These are phyloP conservation scores for Anabas testudineus DNA, from an alignment of 2,797 vertebrate species.

Conservation along the genomic window DNA sequence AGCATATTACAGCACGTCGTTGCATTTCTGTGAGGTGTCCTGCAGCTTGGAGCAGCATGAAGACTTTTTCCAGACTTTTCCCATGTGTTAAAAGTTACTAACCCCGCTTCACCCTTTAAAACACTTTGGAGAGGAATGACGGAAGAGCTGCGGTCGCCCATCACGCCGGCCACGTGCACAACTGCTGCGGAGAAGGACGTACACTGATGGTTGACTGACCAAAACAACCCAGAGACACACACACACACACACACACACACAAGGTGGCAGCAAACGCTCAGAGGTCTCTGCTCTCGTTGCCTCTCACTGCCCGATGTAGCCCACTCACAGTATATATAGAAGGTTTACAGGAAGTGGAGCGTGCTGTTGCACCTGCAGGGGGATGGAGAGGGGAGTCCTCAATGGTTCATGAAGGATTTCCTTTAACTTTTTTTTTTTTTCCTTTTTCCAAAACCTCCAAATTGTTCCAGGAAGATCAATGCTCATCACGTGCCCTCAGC, in stretches of 20 bases:
- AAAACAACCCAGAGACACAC: slow-evolving; percentile 34
- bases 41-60: slow-evolving; percentile 57
- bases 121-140: slow-evolving; percentile 67
- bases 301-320: slow-evolving; percentile 53
- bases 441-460: slow-evolving; percentile 41
- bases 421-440: not conserved
- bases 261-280: not conserved
- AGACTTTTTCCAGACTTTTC: slow-evolving; percentile 62
- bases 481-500: slow-evolving; percentile 5
- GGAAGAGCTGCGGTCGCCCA: slow-evolving; percentile 51
- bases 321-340: not conserved
- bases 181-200: slow-evolving; percentile 10
- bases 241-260: no score
- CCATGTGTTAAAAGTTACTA: slow-evolving; percentile 2
- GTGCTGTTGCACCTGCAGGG: not conserved
- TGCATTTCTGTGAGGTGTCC: slow-evolving; percentile 24
- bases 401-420: slow-evolving; percentile 81
- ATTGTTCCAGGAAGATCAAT: slow-evolving; percentile 27
- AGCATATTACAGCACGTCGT: slow-evolving; percentile 12
- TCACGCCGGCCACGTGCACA: not conserved
- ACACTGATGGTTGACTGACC: slow-evolving; percentile 38
- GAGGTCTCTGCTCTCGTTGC: slow-evolving; percentile 22
- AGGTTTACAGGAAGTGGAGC: slow-evolving; percentile 12
- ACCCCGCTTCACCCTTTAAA: slow-evolving; percentile 37
- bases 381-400: slow-evolving; percentile 1